Base-by-base conservation (phyloP, 2,797 vertebrate species). In the Rhadinocentrus ornatus region DNA sequence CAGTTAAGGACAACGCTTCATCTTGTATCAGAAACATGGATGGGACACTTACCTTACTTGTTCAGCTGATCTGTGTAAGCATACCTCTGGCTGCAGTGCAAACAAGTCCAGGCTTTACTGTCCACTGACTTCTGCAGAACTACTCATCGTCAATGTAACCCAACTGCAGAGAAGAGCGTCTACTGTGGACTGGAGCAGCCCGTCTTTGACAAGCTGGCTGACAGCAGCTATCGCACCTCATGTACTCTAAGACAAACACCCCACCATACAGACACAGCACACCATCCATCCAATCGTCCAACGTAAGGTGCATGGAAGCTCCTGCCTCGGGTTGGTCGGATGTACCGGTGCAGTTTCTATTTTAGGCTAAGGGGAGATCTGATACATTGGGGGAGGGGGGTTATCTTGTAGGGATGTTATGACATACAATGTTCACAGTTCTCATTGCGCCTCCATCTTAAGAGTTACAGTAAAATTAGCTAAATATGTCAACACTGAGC, bases 31-130 rank as follows among this genome's bases (percentile, higher is more conserved):
- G 88, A 91, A 92, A 95, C 93, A 93, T 93, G 91, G 93, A 94
- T 92, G 88, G 82, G 87, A 89, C 91, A 99, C 97, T 98, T 99
- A 99, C 98, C 97, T 99, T 90, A 52, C 73, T 93, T 71, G 94
- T 85, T 90, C 88, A 58, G 97, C 95, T 93, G 96, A 89, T 96
- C 96, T 96, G 96, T 95, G 96, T 94, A 97, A 97, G 96, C 97
- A 97, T 93, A 97, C 96, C 97, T 99, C 96, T 96, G 93, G 97
- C 96, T 92, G 96, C 94, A 96, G 97, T 89, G 96, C 95, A 96
- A 96, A 96, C 96, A 98, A 96, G 97, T 99, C 98, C 97, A 96
- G 97, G 96, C 97, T 97, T 97, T 98, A 99, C 96, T 96, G 96
- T 98, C 97, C 98, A 99, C 96, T 98, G 96, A 97, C 96, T 95